These are phyloP conservation scores for Microhierax caerulescens DNA, from an alignment of 2,797 vertebrate species.

Conservation along the genomic window DNA sequence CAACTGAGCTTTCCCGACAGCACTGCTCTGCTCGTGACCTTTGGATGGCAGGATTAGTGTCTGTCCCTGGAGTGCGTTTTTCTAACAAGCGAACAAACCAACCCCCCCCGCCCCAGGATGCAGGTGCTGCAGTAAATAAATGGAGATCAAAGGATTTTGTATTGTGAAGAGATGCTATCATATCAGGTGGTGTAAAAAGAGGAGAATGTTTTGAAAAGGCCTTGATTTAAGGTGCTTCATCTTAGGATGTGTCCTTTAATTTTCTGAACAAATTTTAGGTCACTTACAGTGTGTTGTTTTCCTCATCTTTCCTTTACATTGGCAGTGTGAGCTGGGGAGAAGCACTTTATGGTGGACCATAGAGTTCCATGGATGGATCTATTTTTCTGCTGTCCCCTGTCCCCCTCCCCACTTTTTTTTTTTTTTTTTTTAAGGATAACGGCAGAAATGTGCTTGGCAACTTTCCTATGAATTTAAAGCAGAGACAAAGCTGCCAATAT, in stretches of 20 bases:
- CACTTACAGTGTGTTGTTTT: not conserved
- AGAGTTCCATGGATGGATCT: not conserved
- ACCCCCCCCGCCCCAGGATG: not conserved
- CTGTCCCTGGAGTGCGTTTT: not conserved
- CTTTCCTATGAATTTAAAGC: not conserved
- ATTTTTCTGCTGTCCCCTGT: not conserved
- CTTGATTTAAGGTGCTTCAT: not conserved
- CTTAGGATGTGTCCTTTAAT: not conserved
- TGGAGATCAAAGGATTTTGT: not conserved
- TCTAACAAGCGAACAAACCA: not conserved
- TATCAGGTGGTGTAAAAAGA: not conserved
- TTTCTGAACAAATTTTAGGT: not conserved
- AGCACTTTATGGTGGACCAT: fast-evolving
- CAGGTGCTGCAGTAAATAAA: not conserved
- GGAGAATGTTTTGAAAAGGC: not conserved
- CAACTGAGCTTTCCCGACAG: not conserved
- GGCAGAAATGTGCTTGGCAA: not conserved
- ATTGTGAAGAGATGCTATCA: not conserved
- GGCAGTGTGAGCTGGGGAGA: not conserved
- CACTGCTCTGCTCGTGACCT: not conserved
- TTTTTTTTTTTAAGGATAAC: not conserved
- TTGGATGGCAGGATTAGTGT: not conserved
- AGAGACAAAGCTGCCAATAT: not conserved
- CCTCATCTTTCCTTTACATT: not conserved
- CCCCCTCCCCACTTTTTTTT: too few species aligned